Conservation (phyloP, 2,797 vertebrate species). For the Tachyglossus aculeatus region DNA sequence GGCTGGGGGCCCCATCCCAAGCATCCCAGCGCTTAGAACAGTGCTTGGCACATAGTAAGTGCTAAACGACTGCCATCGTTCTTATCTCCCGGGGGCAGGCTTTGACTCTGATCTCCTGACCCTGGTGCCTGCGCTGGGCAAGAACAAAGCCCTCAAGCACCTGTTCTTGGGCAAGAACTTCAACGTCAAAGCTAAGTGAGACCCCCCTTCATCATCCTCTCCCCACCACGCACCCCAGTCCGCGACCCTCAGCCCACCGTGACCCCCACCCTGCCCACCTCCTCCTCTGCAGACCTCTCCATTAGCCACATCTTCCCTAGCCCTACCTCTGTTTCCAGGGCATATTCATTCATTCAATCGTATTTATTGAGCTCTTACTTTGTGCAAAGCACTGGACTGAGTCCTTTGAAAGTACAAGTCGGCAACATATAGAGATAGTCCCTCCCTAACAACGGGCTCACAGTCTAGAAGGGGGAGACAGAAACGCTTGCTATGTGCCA, state of each 20-base stretch:
- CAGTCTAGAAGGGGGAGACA: no score
- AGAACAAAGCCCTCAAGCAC: constrained; percentile 88
- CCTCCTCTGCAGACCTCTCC: background rate
- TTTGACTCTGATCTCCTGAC: constrained; percentile 86
- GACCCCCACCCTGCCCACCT: background rate
- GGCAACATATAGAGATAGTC: no score
- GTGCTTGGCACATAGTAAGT: no score
- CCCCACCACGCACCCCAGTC: background rate
- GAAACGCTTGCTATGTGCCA: no score
- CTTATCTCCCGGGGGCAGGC: constrained; percentile 65
- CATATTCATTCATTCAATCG: background rate
- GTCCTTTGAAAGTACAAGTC: no score
- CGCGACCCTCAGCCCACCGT: background rate
- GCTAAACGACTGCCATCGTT: no score
- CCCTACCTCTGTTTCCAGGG: background rate
- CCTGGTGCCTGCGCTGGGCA: constrained; percentile 83
- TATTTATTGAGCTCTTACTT: background rate
- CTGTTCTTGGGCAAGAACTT: constrained; percentile 92
- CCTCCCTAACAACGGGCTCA: no score
- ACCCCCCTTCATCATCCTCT: background rate
- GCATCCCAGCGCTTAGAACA: no score
- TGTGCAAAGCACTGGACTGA: no score
- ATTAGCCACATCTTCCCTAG: background rate
- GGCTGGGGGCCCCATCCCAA: no score
- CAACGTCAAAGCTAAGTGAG: constrained; percentile 91